Percentiles rank a stretch among this genome's conserved stretches.
Conservation (phyloP, 2,113 vertebrate species). For the Brachypteracias leptosomus region DNA sequence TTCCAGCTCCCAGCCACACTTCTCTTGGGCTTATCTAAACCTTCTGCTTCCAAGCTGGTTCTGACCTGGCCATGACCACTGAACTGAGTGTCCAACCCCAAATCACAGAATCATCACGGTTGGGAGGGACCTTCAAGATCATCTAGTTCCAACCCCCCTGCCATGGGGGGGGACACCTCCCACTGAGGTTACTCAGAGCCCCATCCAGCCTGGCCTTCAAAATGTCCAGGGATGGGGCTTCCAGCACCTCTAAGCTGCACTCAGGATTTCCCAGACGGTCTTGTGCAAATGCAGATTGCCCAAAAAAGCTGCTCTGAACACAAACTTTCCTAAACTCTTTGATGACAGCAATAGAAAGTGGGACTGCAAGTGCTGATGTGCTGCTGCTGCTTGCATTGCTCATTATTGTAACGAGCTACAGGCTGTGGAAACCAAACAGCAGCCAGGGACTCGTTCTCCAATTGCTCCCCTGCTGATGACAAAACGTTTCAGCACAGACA, state of each 20-base stretch:
- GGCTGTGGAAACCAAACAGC: background rate
- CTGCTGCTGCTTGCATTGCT: constrained; percentile 14
- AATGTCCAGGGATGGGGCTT: too few relatives aligned
- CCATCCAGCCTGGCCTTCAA: too few relatives aligned
- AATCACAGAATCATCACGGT: too few relatives aligned
- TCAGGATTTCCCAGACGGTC: background rate
- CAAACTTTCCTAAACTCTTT: constrained; percentile 52
- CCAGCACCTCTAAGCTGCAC: background rate
- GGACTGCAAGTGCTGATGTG: constrained; percentile 1
- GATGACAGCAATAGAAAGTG: constrained; percentile 64
- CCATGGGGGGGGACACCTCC: too few relatives aligned
- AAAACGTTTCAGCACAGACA: background rate
- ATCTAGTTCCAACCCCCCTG: too few relatives aligned
- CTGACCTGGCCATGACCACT: background rate
- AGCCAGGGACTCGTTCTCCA: background rate
- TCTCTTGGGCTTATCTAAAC: background rate
- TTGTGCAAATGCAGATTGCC: background rate
- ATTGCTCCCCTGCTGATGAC: background rate
- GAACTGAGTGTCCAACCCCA: background rate
- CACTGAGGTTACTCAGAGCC: too few relatives aligned
- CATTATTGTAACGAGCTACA: constrained; percentile 12
- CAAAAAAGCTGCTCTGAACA: background rate
- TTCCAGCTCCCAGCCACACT: background rate
- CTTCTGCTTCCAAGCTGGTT: background rate
- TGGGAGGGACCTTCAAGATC: too few relatives aligned